Evolutionary conservation across 1,140 invertebrate species (phyloP).

Genomic region (Helicoverpa armigera): DNA sequence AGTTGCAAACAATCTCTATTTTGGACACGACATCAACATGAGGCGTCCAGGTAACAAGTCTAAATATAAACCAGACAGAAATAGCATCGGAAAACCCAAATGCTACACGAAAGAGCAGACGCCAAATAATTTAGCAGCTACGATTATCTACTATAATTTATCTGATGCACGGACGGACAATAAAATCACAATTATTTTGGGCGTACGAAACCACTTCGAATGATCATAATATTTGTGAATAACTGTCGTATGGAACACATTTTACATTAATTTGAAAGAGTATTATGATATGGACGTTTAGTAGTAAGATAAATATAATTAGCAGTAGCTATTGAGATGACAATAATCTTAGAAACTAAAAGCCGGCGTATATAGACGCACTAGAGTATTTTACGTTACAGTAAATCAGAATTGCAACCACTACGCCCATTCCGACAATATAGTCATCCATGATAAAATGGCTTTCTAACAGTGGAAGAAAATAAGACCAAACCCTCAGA

Average conservation of each 20-base stretch:
- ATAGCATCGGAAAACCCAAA: background rate
- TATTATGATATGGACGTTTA: slow-evolving; percentile 9
- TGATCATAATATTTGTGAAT: slow-evolving; percentile 3
- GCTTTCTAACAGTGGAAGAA: no score
- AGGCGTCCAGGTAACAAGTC: background rate
- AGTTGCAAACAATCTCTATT: no score
- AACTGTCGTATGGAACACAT: background rate
- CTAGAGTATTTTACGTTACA: no score
- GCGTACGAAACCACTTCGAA: background rate
- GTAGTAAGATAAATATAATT: slow-evolving; percentile 2
- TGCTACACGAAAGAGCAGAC: background rate
- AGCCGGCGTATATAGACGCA: no score
- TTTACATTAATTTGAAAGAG: background rate
- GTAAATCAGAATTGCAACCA: no score
- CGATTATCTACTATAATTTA: slow-evolving; percentile 8
- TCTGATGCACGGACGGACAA: slow-evolving; percentile 4
- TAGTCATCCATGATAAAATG: no score
- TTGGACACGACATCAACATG: background rate
- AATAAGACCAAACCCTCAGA: no score
- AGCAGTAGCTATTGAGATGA: background rate
- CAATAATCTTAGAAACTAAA: background rate
- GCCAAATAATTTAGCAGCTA: slow-evolving; percentile 10
- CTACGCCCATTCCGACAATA: no score
- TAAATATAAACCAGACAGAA: slow-evolving; percentile 1
- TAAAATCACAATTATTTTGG: slow-evolving; percentile 6